Base-by-base conservation (phyloP, 2,113 vertebrate genomes). In the Lasiurus borealis region DNA sequence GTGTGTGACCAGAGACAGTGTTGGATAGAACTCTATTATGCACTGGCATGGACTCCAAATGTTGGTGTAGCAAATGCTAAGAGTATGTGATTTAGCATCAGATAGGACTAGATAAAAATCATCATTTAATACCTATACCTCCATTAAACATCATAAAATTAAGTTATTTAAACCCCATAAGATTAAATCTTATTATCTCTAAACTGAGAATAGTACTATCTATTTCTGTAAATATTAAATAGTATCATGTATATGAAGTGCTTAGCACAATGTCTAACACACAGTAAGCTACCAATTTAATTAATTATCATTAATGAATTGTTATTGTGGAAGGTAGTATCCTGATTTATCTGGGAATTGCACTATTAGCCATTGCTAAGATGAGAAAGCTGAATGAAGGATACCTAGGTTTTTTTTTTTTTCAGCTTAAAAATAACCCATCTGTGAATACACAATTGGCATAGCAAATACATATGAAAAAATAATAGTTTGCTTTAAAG, bases 301-400 rank as follows among this genome's bases (percentile, higher is more conserved):
- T 77, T 44, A 46, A 46, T 68, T 46, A 11, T 36, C 27, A 80
- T 87, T 75, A 52, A 85, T 44, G 8, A 80, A 54, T 44, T 62
- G 16, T 50, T 86, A 68, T 16, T 89, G 8, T 78, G 19, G 34
- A 46, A 86, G 14, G 34, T 40, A 8, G 18, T 18, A 36, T 13
- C 16, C 76, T 90, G 57, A 88, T 46, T 92, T 54, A 76, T 21
- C 72, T 94, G 18, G 9, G 21, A 69, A 88, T 75, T 85, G 88
- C n/a, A 69, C 66, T 48, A 48, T 50, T 52, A 68, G 34, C 34
- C 23, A 71, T 87, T 85, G 66, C 23, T 84, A 34, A 68, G 40
- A 86, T 48, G 25, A 77, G 6, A 29, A 57, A 21, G 6, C 52
- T 90, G 68, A 87, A 64, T 75, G 16, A 72, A 85, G 6, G 11